phyloP scores from a whole-genome alignment of 2,113 vertebrate species.

The Scopus umbretta region DNA sequence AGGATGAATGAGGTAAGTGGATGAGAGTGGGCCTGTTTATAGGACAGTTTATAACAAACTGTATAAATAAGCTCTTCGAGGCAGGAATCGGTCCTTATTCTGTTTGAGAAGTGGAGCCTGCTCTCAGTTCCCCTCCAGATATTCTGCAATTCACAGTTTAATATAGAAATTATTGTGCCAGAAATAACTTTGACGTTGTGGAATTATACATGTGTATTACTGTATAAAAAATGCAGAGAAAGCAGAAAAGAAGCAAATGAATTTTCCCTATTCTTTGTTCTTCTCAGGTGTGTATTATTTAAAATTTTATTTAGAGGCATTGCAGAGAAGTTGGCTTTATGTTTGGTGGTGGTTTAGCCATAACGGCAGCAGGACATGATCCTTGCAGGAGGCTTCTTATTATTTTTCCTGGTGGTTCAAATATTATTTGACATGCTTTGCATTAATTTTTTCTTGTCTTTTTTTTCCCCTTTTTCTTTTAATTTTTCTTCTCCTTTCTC shows the following conservation, averaged over 20 bases:
- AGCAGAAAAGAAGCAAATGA: neutral
- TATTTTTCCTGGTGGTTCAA: neutral
- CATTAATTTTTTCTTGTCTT: neutral
- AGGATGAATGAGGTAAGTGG: neutral
- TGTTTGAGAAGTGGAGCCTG: neutral
- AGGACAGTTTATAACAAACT: neutral
- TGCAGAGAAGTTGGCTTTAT: neutral
- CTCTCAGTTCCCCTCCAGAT: neutral
- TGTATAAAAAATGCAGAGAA: neutral
- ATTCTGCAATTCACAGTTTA: neutral
- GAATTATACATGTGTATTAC: neutral
- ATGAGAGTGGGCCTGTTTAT: neutral
- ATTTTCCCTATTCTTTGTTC: neutral
- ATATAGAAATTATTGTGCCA: neutral
- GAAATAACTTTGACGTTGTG: neutral
- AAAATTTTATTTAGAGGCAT: neutral
- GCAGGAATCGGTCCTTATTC: neutral
- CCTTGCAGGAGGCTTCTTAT: neutral
- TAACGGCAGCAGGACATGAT: neutral
- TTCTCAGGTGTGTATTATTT: neutral
- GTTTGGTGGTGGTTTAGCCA: neutral
- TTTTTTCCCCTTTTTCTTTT: neutral
- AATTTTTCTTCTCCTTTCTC: neutral
- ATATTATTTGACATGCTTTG: neutral
- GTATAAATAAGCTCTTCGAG: neutral